Conservation (phyloP, 2,113 vertebrate species). For the Stigmatopora argus region DNA sequence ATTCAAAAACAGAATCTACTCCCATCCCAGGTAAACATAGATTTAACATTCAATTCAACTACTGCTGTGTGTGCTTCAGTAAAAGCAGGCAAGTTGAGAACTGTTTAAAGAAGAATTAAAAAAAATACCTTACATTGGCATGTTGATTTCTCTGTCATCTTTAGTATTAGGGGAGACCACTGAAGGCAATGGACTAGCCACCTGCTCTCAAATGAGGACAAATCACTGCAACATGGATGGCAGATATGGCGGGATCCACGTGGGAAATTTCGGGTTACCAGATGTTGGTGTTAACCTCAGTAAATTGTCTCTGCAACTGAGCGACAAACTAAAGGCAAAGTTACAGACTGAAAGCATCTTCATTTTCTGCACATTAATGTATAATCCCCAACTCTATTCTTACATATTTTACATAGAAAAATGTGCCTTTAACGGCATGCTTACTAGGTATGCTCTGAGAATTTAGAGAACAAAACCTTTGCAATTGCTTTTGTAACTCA, state of each 20-base stretch:
- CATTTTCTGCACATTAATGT: background rate
- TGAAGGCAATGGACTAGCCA: conserved; percentile 28
- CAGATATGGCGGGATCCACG: conserved; percentile 23
- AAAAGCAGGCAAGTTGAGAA: background rate
- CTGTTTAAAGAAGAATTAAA: background rate
- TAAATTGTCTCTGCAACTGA: conserved; percentile 72
- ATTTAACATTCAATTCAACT: background rate
- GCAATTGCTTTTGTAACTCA: too few relatives aligned
- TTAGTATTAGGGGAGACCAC: conserved; percentile 31
- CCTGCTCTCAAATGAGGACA: conserved; percentile 31
- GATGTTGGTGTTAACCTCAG: conserved; percentile 21
- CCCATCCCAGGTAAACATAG: conserved; percentile 58
- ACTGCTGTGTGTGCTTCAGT: background rate
- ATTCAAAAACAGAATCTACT: conserved; percentile 14
- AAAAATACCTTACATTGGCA: background rate
- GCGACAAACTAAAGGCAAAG: conserved; percentile 76
- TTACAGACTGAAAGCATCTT: conserved; percentile 64
- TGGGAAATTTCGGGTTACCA: conserved; percentile 34
- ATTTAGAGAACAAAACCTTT: too few relatives aligned
- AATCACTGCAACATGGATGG: conserved; percentile 41
- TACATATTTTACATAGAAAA: background rate
- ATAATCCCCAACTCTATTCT: background rate
- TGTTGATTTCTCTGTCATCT: conserved; percentile 1
- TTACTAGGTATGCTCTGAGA: too few relatives aligned
- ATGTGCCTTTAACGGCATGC: background rate